Base-by-base conservation (phyloP, 2,113 vertebrate species). In the Turdus rufiventris region DNA sequence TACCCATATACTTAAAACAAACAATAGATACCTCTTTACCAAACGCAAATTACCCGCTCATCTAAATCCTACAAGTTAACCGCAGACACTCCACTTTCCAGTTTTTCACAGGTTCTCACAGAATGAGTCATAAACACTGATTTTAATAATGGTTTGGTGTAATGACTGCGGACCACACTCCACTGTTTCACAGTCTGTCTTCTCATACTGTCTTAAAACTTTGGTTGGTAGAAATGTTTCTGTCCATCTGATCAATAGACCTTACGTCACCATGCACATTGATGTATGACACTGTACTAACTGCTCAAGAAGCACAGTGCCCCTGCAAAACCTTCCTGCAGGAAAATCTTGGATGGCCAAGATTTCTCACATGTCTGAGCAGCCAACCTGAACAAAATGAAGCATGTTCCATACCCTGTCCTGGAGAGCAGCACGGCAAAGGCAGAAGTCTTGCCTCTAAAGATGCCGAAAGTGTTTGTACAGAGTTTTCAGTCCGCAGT, bases 261-360 rank as follows among this genome's bases (percentile, higher is more conserved):
- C 17, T 61, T 31, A 31, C 0, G 0, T 23, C 68, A 76, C 13
- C 50, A 6, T 3, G 9, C 23, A 33, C 47, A 19, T 2, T 8
- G 36, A 56, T 20, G 21, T 17, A 56, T 4, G 14, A 51, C 20
- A 43, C 45, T 53, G 26, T 15, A 47, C 7, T 15, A 48, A 61
- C 1, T n/a, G 38, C 66, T 88, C n/a, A 54, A 23, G 15, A 66
- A 53, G 53, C 7, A 53, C 71, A 68, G 54, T 12, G 19, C 2
- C 29, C 47, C 34, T 5, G 3, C 28, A 74, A 89, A 94, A 51
- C 20, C 28, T 10, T 62, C 53, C 68, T 40, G 26, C 0, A 0
- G 17, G 42, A 40, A 40, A 40, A 40, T 40, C 40, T 14, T 40
- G 40, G 40, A 34, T 3, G 3, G 21, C 20, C 3, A 1, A 77